Base-by-base conservation (phyloP, 2,888 invertebrate species). In the Notocelia uddmanniana region DNA sequence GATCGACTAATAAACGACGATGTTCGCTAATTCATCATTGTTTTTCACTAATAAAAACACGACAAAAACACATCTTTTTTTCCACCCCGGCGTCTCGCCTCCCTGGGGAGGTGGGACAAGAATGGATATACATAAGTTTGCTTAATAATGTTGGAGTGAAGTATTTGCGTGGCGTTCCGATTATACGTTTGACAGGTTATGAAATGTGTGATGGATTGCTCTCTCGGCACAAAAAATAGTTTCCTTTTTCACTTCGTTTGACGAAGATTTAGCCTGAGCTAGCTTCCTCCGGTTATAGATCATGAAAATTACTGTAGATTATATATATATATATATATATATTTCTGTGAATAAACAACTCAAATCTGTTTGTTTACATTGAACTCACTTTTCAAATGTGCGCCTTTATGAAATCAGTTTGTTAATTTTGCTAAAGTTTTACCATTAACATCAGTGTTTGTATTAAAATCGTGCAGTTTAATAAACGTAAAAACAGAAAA, bases 31-130 rank as follows among this genome's bases (percentile, higher is more conserved):
- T 77, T 77, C 76, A 77, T 77, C 76, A 77, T 77, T 77, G 76
- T 77, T 77, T 77, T 76, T 77, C 75, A 74, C 75, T 77, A 76
- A 76, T 77, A 77, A 77, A 76, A 77, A 77, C 76, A 77, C 74
- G 76, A 77, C 76, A 76, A 77, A 77, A 77, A 77, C 76, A 77
- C 76, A 74, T 77, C 72, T 76, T 76, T 68, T 74, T 64, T 70
- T 52, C 74, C 48, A 70, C 69, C 68, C 45, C 45, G 45, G 41
- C 45, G 58, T 69, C 58, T 48, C 18, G 34, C 10, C 66, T 57
- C 73, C 67, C 68, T 68, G 54, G 63, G 74, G 74, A 66, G 54
- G 68, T 50, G 45, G 60, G 69, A 62, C 37, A 69, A 73, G 73
- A 75, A 76, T 74, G 73, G 67, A 50, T 60, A 60, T 72, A 68